A percentile compares a stretch with the other conserved stretches of the same genome.
phyloP scores from a whole-genome alignment of 2,797 vertebrate genomes.

The Pteronotus mesoamericanus region DNA sequence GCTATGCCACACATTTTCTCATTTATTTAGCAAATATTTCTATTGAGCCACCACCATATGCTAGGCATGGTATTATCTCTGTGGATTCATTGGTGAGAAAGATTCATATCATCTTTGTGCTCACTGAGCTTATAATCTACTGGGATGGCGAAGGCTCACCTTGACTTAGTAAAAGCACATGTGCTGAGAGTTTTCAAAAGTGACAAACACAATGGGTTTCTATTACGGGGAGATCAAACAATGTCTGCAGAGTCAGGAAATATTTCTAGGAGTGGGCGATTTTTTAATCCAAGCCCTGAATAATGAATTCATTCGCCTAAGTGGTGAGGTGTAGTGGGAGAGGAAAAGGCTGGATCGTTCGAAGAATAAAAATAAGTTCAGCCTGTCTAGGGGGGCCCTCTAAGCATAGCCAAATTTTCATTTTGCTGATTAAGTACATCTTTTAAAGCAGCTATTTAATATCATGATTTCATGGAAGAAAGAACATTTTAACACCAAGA shows the following conservation, averaged over 20 bases:
- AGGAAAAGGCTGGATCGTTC: not conserved
- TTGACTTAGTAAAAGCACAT: not conserved
- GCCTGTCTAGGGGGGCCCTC: not conserved
- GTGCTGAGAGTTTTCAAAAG: not conserved
- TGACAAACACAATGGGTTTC: not conserved
- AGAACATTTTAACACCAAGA: not conserved
- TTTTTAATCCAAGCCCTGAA: not conserved
- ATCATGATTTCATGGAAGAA: not conserved
- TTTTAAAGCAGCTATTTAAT: not conserved
- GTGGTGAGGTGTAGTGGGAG: not conserved
- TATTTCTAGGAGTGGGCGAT: not conserved
- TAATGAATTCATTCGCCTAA: not conserved
- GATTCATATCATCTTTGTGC: not conserved
- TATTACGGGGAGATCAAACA: not conserved
- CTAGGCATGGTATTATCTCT: not conserved
- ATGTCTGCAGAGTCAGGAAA: not conserved
- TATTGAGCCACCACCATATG: not conserved
- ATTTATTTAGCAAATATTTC: not conserved
- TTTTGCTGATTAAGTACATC: conserved; percentile 34
- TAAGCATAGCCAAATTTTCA: not conserved
- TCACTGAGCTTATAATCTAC: not conserved
- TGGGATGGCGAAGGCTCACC: not conserved
- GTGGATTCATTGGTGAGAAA: not conserved
- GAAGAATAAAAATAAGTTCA: not conserved
- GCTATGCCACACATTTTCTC: not conserved